Conservation (phyloP, 64 coral and sea anemone species). For the Montipora efflorescens region DNA sequence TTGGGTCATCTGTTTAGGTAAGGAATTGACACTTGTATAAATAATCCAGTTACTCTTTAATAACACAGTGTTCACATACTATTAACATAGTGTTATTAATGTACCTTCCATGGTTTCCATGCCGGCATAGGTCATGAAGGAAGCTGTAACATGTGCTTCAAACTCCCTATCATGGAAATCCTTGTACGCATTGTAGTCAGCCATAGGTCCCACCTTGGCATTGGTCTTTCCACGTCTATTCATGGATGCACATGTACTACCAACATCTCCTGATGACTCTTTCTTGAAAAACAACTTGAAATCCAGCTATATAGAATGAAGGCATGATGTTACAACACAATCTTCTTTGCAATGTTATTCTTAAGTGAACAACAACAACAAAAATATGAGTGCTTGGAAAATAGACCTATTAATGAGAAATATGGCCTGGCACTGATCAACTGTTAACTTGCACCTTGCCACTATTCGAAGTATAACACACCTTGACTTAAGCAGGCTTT, state of each 20-base stretch:
- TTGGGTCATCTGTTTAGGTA: background rate
- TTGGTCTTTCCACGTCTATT: conserved; percentile 50
- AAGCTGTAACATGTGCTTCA: conserved; percentile 40
- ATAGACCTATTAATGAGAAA: no score
- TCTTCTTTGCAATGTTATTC: background rate
- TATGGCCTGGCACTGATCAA: no score
- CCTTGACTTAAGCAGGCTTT: no score
- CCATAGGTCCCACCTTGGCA: conserved; percentile 38
- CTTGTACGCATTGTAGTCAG: conserved; percentile 60
- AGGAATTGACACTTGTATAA: no score
- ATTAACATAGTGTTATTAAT: no score
- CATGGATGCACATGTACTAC: background rate
- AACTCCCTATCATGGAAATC: conserved; percentile 55
- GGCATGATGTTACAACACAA: background rate
- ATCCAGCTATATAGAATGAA: background rate
- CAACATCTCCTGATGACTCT: background rate
- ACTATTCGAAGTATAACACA: no score
- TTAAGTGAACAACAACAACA: no score
- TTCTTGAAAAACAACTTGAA: conserved; percentile 6
- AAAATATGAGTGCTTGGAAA: no score
- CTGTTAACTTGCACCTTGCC: no score
- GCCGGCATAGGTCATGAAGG: conserved; percentile 48
- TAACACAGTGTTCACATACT: no score
- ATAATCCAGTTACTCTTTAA: no score
- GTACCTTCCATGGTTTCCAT: background rate